Evolutionary conservation across 2,113 vertebrate species (phyloP).

Genomic region (Ariopsis seemanni): DNA sequence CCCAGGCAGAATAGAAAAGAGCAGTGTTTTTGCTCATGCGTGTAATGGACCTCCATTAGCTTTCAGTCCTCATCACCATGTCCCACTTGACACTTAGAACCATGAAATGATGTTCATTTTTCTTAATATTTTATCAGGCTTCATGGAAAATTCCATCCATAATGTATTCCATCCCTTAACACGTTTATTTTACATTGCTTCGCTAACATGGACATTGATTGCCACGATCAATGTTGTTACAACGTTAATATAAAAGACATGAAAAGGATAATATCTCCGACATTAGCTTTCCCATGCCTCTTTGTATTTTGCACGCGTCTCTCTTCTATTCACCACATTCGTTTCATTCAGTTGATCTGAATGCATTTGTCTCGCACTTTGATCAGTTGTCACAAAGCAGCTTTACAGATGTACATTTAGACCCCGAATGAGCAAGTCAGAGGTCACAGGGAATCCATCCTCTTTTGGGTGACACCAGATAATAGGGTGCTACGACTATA

Average conservation of each 20-base stretch:
- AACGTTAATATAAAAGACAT: not conserved
- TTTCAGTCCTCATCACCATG: conserved; percentile 7
- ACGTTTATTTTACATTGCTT: not conserved
- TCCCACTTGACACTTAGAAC: conserved; percentile 19
- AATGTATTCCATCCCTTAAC: not conserved
- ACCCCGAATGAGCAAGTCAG: not conserved
- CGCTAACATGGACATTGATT: not conserved
- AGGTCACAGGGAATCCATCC: not conserved
- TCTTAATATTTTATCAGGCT: conserved; percentile 39
- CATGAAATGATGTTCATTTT: conserved; percentile 38
- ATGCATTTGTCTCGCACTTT: not conserved
- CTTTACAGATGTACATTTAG: not conserved
- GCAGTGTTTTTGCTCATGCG: conserved; percentile 29
- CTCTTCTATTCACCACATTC: not conserved
- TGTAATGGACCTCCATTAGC: conserved; percentile 38
- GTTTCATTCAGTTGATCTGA: not conserved
- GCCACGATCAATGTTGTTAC: not conserved
- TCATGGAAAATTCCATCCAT: conserved; percentile 34
- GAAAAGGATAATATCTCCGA: not conserved
- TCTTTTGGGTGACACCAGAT: not conserved
- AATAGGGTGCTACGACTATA: not conserved
- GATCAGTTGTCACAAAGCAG: not conserved
- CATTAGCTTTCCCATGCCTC: not conserved
- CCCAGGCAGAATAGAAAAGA: conserved; percentile 21
- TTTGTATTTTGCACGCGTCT: not conserved